Evolutionary conservation across 2,888 invertebrate genomes (phyloP).

Genomic region (Hipparchia sbordonii): DNA sequence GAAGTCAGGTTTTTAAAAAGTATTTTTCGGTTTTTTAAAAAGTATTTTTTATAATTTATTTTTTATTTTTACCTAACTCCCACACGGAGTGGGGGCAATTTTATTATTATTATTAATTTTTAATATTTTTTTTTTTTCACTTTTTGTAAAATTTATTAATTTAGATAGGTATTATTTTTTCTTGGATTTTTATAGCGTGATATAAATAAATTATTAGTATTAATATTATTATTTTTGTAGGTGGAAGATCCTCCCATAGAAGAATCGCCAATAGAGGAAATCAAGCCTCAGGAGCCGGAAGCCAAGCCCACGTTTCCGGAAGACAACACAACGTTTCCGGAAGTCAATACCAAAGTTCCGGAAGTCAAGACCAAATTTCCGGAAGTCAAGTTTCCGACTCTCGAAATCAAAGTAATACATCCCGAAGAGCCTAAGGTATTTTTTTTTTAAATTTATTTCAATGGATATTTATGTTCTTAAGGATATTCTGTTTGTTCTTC

Average conservation of each 20-base stretch:
- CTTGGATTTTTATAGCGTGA: no score
- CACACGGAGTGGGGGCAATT: no score
- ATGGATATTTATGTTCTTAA: neutral
- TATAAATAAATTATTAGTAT: no score
- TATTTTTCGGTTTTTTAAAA: no score
- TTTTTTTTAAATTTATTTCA: neutral
- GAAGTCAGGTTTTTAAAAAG: no score
- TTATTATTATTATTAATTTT: no score
- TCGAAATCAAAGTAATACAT: constrained; percentile 74
- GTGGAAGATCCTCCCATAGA: constrained; percentile 25
- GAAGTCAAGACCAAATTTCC: constrained; percentile 51
- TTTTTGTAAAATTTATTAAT: no score
- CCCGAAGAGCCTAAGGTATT: constrained; percentile 62
- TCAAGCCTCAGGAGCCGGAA: constrained; percentile 43
- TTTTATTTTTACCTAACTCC: no score
- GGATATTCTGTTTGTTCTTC: no score
- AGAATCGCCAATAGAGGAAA: constrained; percentile 37
- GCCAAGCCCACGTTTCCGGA: constrained; percentile 65
- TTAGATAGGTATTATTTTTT: no score
- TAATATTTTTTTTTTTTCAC: no score
- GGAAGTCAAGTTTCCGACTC: constrained; percentile 74
- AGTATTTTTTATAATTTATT: no score
- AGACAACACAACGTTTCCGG: constrained; percentile 53
- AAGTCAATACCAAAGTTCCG: constrained; percentile 55
- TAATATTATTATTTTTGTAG: constrained; percentile 12